Base-by-base conservation (phyloP, 2,113 vertebrate genomes). In the Sceloporus undulatus region DNA sequence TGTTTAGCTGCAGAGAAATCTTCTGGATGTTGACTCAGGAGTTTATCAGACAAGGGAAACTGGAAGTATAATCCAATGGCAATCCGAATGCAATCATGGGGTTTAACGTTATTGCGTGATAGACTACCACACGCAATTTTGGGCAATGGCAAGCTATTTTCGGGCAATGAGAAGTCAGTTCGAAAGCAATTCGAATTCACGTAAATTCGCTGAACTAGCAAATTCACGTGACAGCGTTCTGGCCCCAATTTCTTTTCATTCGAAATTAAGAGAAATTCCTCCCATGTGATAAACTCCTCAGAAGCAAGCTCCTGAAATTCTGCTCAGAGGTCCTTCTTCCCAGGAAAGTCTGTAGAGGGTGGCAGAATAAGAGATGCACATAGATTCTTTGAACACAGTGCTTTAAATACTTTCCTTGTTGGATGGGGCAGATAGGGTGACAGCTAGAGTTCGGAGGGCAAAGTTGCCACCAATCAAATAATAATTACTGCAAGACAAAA, bases 401-500 rank as follows among this genome's bases (percentile, higher is more conserved):
- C 23, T 71, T 56, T 71, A 38, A 80, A 82, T 2, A 18, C 9
- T 76, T 40, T 81, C 79, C 54, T 16, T 29, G 25, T 7, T 19
- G 1, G 0, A 56, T 10, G 0, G 21, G 21, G 11, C 9, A 80
- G 21, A 80, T 40, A 6, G 29, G 48, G 11, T 13, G 34, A 75
- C 7, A 84, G 21, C 75, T 88, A 38, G 48, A 94, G 93, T 90
- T 79, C 59, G 90, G 83, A 91, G 25, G 56, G 89, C 94, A 94
- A 88, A 88, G 91, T 91, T 94, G 94, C 93, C 96, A 88, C 95
- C 65, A 93, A 91, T 93, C 93, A 56, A 84, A 87, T 91, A 84
- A 84, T 96, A 96, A 97, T 96, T 96, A 95, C 97, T 96, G 59
- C 59, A 96, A 96, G 91, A 21, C 94, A 97, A 25, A 71, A 97